Evolutionary conservation across 2,888 invertebrate species (phyloP).

Genomic region (Amiota mariae): DNA sequence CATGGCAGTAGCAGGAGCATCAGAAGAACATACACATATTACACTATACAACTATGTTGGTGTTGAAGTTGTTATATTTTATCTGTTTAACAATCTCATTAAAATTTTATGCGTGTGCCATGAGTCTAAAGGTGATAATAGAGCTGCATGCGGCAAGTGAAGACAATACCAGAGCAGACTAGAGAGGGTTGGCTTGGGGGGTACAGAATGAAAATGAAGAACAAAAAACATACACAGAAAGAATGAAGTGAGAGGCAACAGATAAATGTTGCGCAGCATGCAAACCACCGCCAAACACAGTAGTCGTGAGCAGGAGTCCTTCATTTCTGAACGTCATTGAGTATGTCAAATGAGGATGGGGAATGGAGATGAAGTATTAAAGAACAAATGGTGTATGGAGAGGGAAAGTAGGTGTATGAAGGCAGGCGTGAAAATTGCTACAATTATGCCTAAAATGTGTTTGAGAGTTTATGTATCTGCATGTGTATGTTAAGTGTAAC

Average conservation of each 20-base stretch:
- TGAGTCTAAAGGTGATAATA: conserved; percentile 59
- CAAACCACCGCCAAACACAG: neutral
- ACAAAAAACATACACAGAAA: neutral
- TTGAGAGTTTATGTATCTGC: conserved; percentile 40
- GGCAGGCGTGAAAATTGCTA: conserved; percentile 62
- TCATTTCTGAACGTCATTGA: too few relatives aligned
- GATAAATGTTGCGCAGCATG: conserved; percentile 11
- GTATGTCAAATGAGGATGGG: too few relatives aligned
- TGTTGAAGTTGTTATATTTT: conserved; percentile 51
- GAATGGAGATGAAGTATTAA: too few relatives aligned
- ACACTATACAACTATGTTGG: neutral
- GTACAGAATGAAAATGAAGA: neutral
- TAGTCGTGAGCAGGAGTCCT: too few relatives aligned
- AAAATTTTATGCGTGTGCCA: conserved; percentile 66
- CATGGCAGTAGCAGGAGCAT: too few relatives aligned
- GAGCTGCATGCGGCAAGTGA: conserved; percentile 22
- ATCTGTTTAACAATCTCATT: conserved; percentile 66
- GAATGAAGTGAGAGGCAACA: neutral
- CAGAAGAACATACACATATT: too few relatives aligned
- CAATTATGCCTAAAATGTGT: conserved; percentile 66
- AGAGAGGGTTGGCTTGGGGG: neutral
- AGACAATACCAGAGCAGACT: neutral
- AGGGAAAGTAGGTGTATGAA: neutral
- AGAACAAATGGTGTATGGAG: too few relatives aligned
- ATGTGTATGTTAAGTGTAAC: neutral